These are phyloP conservation scores for Sebastes oblongus DNA, from an alignment of 2,797 vertebrate species.

Conservation along the genomic window DNA sequence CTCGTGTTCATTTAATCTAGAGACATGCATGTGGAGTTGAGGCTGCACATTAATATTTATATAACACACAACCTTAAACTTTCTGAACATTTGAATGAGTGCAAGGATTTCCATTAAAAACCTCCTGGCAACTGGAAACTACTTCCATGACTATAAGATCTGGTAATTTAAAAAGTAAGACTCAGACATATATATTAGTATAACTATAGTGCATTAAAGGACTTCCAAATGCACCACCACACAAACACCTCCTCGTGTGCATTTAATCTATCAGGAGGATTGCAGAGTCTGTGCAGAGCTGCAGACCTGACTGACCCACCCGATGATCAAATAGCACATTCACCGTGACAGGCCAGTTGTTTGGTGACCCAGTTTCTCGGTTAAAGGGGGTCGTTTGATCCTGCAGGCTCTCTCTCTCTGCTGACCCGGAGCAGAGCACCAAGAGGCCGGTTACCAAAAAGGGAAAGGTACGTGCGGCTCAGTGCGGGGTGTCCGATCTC, in stretches of 20 bases:
- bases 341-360: conserved; percentile 49
- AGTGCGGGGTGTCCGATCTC: conserved; percentile 71
- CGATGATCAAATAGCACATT: conserved; percentile 46
- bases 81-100: not conserved
- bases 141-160: not conserved
- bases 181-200: not conserved
- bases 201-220: not conserved
- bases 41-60: not conserved
- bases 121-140: not conserved
- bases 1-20: not conserved
- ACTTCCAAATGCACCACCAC: conserved; percentile 11
- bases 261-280: not conserved
- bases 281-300: conserved; percentile 42
- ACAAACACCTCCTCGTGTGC: not conserved
- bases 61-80: conserved; percentile 6
- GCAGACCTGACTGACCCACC: conserved; percentile 47
- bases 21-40: not conserved
- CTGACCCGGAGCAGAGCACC: conserved; percentile 40
- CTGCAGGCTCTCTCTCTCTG: conserved; percentile 40
- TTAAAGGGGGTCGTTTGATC: conserved; percentile 18
- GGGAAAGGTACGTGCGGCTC: conserved; percentile 80
- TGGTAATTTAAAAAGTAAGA: not conserved
- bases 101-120: not conserved
- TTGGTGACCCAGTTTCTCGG: conserved; percentile 59
- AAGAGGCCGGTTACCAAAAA: conserved; percentile 76